Conservation (phyloP, 2,888 invertebrate species). For the Neoaliturus tenellus region DNA sequence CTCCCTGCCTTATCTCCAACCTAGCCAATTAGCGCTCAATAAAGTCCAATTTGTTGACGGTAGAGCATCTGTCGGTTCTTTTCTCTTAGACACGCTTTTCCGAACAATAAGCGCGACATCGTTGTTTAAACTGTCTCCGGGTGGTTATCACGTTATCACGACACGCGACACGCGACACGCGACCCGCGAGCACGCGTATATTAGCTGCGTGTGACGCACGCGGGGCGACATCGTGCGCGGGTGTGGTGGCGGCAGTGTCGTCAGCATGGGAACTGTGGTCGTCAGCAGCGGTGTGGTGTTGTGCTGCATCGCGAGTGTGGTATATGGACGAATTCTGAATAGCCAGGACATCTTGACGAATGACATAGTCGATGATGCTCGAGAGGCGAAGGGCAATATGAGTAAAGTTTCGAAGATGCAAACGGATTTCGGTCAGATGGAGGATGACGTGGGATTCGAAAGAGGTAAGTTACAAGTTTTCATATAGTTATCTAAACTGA, state of each 20-base stretch:
- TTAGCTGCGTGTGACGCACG: background rate
- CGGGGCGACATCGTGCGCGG: background rate
- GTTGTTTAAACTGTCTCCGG: background rate
- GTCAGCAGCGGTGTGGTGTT: background rate
- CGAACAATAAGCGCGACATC: conserved; percentile 24
- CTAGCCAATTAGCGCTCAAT: background rate
- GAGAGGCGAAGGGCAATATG: background rate
- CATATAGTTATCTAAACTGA: too few species aligned
- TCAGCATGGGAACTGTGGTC: background rate
- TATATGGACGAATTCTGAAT: background rate
- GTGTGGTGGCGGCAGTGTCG: background rate
- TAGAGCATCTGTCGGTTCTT: background rate
- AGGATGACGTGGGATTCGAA: background rate
- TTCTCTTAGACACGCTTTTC: conserved; percentile 42
- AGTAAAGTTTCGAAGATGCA: background rate
- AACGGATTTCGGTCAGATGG: background rate
- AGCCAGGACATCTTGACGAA: background rate
- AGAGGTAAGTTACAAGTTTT: conserved; percentile 1
- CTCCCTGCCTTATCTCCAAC: too few species aligned
- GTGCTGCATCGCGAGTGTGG: background rate
- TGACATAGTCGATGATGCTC: background rate
- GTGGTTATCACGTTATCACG: background rate
- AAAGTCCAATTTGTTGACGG: background rate
- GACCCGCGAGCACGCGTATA: background rate
- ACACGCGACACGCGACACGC: background rate